These are phyloP conservation scores for Sesamia nonagrioides DNA, from an alignment of 1,140 invertebrate genomes.

Conservation along the genomic window DNA sequence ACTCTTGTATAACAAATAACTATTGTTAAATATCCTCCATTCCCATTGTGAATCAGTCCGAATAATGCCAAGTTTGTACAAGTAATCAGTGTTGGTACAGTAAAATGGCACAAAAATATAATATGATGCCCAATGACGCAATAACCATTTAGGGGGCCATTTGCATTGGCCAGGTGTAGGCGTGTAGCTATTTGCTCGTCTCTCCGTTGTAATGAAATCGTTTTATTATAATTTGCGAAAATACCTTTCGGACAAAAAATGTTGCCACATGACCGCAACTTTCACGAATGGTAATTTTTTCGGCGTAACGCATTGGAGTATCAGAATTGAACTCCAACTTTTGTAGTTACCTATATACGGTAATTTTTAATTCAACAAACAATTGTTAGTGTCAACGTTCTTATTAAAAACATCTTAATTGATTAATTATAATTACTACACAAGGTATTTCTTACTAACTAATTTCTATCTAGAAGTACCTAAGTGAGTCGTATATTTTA, in stretches of 20 bases:
- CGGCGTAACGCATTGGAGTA: neutral
- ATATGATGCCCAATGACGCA: neutral
- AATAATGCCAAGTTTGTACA: neutral
- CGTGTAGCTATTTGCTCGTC: constrained; percentile 4
- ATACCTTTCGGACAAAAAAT: neutral
- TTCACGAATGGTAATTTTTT: neutral
- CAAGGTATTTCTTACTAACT: no score
- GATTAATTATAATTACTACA: no score
- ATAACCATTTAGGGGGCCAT: constrained; percentile 8
- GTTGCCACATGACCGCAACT: neutral
- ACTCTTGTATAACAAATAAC: neutral
- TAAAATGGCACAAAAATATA: constrained; percentile 3
- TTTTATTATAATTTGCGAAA: constrained; percentile 11
- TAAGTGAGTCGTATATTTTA: neutral
- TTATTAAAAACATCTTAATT: neutral
- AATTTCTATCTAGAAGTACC: no score
- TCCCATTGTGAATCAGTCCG: neutral
- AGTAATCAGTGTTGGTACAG: constrained; percentile 2
- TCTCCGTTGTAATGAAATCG: constrained; percentile 3
- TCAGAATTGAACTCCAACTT: neutral
- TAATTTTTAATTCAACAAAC: neutral
- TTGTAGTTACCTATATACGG: no score
- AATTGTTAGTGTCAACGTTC: neutral
- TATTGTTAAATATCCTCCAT: neutral
- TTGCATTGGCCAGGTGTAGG: constrained; percentile 15